Conservation (phyloP, 2,888 invertebrate genomes). For the Neria commutata region DNA sequence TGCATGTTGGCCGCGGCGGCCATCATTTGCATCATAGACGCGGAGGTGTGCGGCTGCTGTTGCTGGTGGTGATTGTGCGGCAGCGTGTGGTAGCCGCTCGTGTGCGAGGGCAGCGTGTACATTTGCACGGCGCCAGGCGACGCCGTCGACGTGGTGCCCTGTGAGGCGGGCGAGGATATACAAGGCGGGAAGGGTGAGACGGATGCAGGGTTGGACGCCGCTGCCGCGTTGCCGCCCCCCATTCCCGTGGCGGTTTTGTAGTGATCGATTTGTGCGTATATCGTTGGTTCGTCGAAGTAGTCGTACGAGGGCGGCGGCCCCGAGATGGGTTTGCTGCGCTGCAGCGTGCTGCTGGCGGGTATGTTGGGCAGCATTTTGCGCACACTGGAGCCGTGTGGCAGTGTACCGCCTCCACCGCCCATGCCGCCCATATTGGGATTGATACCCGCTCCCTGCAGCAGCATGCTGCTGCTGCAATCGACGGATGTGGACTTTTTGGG, state of each 20-base stretch:
- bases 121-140: conserved; percentile 60
- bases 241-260: conserved; percentile 61
- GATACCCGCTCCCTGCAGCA: conserved; percentile 40
- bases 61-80: conserved; percentile 59
- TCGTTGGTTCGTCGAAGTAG: conserved; percentile 70
- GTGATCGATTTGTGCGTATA: conserved; percentile 78
- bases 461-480: conserved; percentile 43
- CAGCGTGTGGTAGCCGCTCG: conserved; percentile 59
- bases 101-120: conserved; percentile 59
- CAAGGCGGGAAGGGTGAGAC: conserved; percentile 62
- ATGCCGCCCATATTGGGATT: conserved; percentile 27
- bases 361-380: conserved; percentile 55
- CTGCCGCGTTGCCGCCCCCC: conserved; percentile 33
- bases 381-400: conserved; percentile 55
- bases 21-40: conserved; percentile 56
- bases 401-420: conserved; percentile 40
- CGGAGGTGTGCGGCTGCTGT: conserved; percentile 46
- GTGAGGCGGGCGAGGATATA: conserved; percentile 60
- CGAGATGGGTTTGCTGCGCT: conserved; percentile 50
- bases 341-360: conserved; percentile 55
- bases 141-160: conserved; percentile 59
- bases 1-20: conserved; percentile 33
- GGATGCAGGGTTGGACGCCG: conserved; percentile 44
- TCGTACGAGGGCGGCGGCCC: conserved; percentile 58
- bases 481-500: conserved; percentile 42